Conservation (phyloP, 2,797 vertebrate species). For the Oreonectes daqikongensis region DNA sequence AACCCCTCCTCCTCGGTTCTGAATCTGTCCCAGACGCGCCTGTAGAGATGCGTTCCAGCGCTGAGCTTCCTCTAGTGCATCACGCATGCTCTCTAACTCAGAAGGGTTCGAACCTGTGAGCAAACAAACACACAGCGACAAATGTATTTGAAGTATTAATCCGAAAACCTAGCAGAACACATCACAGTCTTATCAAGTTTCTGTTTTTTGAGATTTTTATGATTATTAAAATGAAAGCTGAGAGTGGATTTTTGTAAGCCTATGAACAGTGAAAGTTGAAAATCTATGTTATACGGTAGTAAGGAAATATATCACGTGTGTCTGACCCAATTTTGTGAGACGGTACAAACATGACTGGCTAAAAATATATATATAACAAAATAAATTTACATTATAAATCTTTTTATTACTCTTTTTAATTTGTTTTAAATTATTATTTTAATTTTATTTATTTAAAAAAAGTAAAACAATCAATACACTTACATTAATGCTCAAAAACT, state of each 20-base stretch:
- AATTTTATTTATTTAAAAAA: no score
- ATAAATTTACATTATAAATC: no score
- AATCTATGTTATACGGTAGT: no score
- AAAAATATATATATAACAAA: no score
- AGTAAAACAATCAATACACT: no score
- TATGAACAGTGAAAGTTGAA: no score
- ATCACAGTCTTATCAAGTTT: background rate
- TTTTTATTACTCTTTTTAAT: no score
- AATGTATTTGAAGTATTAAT: background rate
- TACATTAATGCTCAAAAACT: no score
- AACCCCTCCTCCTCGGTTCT: conserved; percentile 78
- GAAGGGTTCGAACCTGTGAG: conserved; percentile 49
- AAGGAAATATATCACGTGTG: no score
- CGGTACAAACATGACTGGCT: no score
- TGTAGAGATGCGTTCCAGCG: conserved; percentile 82
- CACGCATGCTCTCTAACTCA: conserved; percentile 75
- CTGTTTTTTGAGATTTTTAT: background rate
- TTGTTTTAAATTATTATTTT: no score
- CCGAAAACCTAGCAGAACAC: background rate
- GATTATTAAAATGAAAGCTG: background rate
- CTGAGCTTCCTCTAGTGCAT: conserved; percentile 82
- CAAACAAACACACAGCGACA: conserved; percentile 34
- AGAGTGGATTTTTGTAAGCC: background rate
- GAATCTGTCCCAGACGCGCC: conserved; percentile 79
- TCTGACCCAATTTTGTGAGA: no score